Percentiles rank a stretch among this genome's conserved stretches.
Evolutionary conservation across 2,113 vertebrate species (phyloP).

Genomic region (Gulo gulo): DNA sequence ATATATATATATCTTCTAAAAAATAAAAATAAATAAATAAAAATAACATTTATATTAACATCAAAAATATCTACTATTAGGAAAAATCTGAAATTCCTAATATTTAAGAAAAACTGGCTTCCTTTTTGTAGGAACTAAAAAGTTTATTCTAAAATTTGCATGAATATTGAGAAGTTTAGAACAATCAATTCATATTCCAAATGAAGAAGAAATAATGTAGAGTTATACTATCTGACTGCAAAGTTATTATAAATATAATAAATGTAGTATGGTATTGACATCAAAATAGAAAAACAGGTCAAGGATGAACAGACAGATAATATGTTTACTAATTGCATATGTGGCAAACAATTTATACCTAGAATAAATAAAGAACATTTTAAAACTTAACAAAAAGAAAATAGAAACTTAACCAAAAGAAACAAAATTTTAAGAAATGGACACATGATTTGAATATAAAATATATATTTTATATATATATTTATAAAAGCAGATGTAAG

Average conservation of each 20-base stretch:
- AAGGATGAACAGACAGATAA: background rate
- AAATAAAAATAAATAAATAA: background rate
- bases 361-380: background rate
- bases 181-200: background rate
- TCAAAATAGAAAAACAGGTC: background rate
- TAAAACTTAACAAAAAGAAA: background rate
- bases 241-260: background rate
- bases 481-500: too few species aligned
- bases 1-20: too few species aligned
- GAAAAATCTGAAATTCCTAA: background rate
- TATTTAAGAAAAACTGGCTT: background rate
- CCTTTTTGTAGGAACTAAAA: background rate
- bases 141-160: background rate
- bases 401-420: background rate
- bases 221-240: background rate
- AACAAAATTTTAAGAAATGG: background rate
- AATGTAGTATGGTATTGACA: background rate
- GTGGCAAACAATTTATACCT: background rate
- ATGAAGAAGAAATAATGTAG: background rate
- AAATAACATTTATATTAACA: background rate
- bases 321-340: background rate
- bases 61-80: background rate
- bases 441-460: background rate
- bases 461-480: too few species aligned
- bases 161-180: background rate